Percentiles rank a stretch among this genome's conserved stretches.
Conservation (phyloP, 2,888 invertebrate species). For the Coecobrya sp. region DNA sequence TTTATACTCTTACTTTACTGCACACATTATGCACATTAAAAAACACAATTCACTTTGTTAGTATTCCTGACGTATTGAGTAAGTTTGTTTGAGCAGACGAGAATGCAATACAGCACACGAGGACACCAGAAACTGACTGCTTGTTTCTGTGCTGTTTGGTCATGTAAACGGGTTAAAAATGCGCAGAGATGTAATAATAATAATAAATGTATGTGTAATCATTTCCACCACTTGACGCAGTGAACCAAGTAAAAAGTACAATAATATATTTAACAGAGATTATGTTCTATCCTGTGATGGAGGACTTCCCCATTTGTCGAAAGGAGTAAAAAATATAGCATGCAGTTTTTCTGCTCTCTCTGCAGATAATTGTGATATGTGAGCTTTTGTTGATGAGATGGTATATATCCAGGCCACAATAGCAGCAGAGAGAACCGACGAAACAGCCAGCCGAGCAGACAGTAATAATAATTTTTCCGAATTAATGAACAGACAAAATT, state of each 20-base stretch:
- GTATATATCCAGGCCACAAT: constrained; percentile 40
- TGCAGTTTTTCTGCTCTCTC: constrained; percentile 19
- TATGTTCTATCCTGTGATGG: constrained; percentile 28
- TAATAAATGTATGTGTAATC: constrained; percentile 21
- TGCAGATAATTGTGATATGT: background rate
- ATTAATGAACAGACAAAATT: constrained; percentile 43
- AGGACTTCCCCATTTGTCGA: constrained; percentile 61
- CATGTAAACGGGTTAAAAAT: constrained; percentile 42
- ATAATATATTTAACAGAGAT: constrained; percentile 8
- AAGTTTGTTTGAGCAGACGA: background rate
- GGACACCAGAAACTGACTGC: constrained; percentile 18
- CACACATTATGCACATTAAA: constrained; percentile 5
- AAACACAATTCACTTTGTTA: constrained; percentile 48
- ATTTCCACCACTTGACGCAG: constrained; percentile 63
- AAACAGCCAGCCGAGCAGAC: background rate
- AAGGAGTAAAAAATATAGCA: constrained; percentile 36
- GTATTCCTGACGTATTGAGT: background rate
- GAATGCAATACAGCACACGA: background rate
- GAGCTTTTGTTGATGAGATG: background rate
- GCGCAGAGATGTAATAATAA: background rate
- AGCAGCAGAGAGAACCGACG: background rate
- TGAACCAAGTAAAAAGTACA: constrained; percentile 43
- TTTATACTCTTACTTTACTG: background rate
- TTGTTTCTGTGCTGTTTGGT: constrained; percentile 11
- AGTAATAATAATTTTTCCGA: constrained; percentile 50